Base-by-base conservation (phyloP, 2,888 invertebrate species). In the Abrostola tripartita region DNA sequence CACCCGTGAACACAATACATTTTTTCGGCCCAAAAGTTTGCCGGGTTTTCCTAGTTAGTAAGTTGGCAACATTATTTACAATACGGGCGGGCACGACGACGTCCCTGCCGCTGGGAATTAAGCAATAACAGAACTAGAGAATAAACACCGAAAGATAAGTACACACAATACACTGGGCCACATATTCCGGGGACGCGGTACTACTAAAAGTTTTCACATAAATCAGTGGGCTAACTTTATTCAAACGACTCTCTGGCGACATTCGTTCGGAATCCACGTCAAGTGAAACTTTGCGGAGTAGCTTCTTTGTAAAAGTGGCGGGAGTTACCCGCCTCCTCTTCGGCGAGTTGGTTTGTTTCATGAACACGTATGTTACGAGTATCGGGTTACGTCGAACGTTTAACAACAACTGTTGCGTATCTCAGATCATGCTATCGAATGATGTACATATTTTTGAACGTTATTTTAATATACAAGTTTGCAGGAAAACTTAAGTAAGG, bases 201-300 rank as follows among this genome's bases (percentile, higher is more conserved):
- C 79, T 78, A 80, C 83, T 82, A 83, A 84, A 93, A 93, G 89
- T 93, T 94, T 92, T 77, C 85, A 89, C 92, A 93, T 94, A 93
- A 93, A 94, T 93, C 93, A 93, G 91, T 85, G 81, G 85, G 81
- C 89, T 91, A 93, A 93, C 92, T 94, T 93, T 93, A 93, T 93
- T 93, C 92, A 92, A 93, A 93, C 92, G 92, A 92, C 92, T 93
- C 93, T 93, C 92, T 85, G 86, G 92, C 89, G 92, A 93, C 92
- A 92, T 88, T 91, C 90, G 92, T 93, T 92, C 87, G 90, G 87
- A 89, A 88, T 91, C 86, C 86, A 86, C 92, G 88, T 92, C 89
- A 88, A 88, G 87, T 82, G 83, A 88, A 92, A 93, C 89, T 93
- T 92, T 85, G 82, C 76, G 78, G 82, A 86, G 88, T 87, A 79